These are phyloP conservation scores for Elmis aenea DNA, from an alignment of 2,888 invertebrate species.

Conservation along the genomic window DNA sequence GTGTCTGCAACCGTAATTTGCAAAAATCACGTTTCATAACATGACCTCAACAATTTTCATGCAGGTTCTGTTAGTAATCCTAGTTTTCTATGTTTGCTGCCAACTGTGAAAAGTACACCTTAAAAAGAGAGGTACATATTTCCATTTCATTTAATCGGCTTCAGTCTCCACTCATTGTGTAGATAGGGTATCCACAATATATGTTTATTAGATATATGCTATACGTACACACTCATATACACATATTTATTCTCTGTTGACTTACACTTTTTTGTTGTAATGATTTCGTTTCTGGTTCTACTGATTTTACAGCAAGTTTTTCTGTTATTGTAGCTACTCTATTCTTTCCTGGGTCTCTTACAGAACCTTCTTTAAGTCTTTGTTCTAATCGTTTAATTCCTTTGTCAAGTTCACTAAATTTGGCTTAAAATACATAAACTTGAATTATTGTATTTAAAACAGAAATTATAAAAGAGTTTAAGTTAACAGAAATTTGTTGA, in stretches of 20 bases:
- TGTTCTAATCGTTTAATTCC: constrained; percentile 66
- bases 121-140: too few relatives aligned
- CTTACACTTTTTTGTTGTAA: constrained; percentile 52
- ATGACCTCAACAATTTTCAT: too few relatives aligned
- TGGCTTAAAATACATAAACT: constrained; percentile 47
- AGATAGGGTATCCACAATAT: too few relatives aligned
- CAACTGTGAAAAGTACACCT: too few relatives aligned
- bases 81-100: too few relatives aligned
- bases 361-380: constrained; percentile 72
- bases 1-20: too few relatives aligned
- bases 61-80: too few relatives aligned
- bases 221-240: constrained; percentile 6
- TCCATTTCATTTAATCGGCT: too few relatives aligned
- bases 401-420: constrained; percentile 68
- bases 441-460: constrained; percentile 4
- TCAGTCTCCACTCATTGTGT: too few relatives aligned
- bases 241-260: constrained; percentile 26
- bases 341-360: constrained; percentile 62
- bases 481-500: too few relatives aligned
- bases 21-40: too few relatives aligned
- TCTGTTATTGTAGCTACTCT: constrained; percentile 88
- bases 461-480: neutral
- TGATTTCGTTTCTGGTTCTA: constrained; percentile 48
- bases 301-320: constrained; percentile 54
- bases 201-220: neutral